Conservation (phyloP, 2,113 vertebrate genomes). For the Ivindomyrus marchei region DNA sequence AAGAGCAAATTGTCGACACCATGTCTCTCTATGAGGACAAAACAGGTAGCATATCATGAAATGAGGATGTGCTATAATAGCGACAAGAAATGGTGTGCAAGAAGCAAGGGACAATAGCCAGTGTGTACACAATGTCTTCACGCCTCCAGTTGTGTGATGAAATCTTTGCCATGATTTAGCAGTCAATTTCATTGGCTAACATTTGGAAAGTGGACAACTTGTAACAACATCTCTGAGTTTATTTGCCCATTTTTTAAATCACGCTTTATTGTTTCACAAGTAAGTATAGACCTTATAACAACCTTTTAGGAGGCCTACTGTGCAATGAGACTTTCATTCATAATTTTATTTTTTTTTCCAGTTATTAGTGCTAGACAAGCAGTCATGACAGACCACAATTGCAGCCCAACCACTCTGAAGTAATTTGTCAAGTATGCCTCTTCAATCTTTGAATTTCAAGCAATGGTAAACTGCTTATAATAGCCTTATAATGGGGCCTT, state of each 20-base stretch:
- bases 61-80: background rate
- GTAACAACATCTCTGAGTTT: too few species aligned
- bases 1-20: background rate
- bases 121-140: background rate
- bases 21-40: background rate
- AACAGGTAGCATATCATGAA: background rate
- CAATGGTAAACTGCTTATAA: background rate
- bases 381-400: background rate
- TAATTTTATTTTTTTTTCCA: background rate
- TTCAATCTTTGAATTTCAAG: background rate
- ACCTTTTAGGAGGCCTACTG: too few species aligned
- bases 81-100: background rate
- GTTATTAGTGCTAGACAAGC: background rate
- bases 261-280: too few species aligned
- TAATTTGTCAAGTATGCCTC: too few species aligned
- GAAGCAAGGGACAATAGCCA: background rate
- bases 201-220: background rate
- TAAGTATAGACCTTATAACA: too few species aligned
- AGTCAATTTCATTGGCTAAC: background rate
- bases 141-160: background rate
- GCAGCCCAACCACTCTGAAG: too few species aligned
- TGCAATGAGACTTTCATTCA: too few species aligned
- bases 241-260: too few species aligned
- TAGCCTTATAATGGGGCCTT: too few species aligned
- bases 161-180: background rate